Evolutionary conservation across 2,888 invertebrate species (phyloP).

Genomic region (Nephrocerus scutellatus): DNA sequence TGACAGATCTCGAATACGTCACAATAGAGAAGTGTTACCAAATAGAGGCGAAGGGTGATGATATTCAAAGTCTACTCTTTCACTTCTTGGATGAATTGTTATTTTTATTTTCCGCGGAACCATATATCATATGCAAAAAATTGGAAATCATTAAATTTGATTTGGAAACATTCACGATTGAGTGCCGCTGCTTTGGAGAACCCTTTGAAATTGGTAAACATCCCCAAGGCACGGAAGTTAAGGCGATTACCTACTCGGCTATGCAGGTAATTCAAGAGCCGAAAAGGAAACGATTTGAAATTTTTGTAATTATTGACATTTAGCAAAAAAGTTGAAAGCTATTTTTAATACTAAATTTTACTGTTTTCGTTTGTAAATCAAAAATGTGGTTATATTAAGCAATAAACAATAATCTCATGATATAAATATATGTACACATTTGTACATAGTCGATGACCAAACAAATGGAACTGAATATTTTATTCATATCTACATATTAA

Average conservation of each 20-base stretch:
- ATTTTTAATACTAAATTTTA: too few species aligned
- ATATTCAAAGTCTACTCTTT: conserved; percentile 79
- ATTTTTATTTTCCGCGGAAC: conserved; percentile 88
- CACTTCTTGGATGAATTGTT: conserved; percentile 92
- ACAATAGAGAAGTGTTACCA: conserved; percentile 70
- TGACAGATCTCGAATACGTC: conserved; percentile 85
- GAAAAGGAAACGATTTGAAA: conserved; percentile 66
- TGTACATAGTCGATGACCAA: too few species aligned
- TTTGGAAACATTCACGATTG: conserved; percentile 71
- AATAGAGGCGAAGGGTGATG: conserved; percentile 84
- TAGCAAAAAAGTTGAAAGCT: too few species aligned
- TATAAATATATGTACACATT: too few species aligned
- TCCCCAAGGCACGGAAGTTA: conserved; percentile 96
- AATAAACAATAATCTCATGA: too few species aligned
- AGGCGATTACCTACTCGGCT: conserved; percentile 98
- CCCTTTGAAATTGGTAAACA: conserved; percentile 88
- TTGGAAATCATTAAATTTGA: conserved; percentile 83
- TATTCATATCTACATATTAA: too few species aligned
- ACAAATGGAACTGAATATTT: too few species aligned
- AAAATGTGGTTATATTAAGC: too few species aligned
- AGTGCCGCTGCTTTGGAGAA: conserved; percentile 82
- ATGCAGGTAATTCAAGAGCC: conserved; percentile 85
- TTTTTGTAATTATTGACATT: conserved; percentile 98
- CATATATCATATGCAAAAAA: conserved; percentile 79
- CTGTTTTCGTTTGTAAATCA: too few species aligned